Base-by-base conservation (phyloP, 2,888 invertebrate genomes). In the Crepidodera aurea region DNA sequence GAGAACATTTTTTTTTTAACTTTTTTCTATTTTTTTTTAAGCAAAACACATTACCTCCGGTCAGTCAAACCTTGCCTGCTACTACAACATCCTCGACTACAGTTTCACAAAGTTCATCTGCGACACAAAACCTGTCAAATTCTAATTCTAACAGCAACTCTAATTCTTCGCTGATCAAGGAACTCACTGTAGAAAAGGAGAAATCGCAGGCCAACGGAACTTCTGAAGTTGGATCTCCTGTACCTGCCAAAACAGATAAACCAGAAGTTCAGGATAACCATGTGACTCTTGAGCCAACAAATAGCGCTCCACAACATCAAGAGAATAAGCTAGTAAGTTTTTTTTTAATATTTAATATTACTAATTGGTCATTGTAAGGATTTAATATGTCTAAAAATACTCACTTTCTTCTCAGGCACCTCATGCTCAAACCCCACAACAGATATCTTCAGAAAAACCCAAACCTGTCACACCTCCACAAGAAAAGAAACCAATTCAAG, bases 151-250 rank as follows among this genome's bases (percentile, higher is more conserved):
- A 22, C 22, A 13, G 51, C 2, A 39, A 22, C 25, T 12, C n/a
- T 6, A 42, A 46, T n/a, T 12, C 54, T 32, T 10, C 60, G 15
- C 25, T 44, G 5, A 16, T 34, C 12, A 54, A 32, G 16, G 63
- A 63, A 19, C 15, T 51, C 10, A 25, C 29, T 15, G 27, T 60
- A 18, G 44, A 60, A n/a, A 60, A 51, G 19, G 78, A 78, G 4
- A 78, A 77, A 60, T 72, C 74, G 3, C 79, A 79, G 51, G 76
- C 78, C 12, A 80, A 80, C 62, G 79, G 80, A 27, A 79, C 78
- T 2, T 65, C 73, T 1, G 77, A 78, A 59, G 66, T 63, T 8
- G 74, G 73, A 61, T 56, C 69, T 13, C 67, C 71, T 37, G 65
- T 5, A 16, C 10, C 22, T 22, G 57, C 27, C 3, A 48, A 68